These are phyloP conservation scores for Ceratina calcarata DNA, from an alignment of 1,140 invertebrate species.

Conservation along the genomic window DNA sequence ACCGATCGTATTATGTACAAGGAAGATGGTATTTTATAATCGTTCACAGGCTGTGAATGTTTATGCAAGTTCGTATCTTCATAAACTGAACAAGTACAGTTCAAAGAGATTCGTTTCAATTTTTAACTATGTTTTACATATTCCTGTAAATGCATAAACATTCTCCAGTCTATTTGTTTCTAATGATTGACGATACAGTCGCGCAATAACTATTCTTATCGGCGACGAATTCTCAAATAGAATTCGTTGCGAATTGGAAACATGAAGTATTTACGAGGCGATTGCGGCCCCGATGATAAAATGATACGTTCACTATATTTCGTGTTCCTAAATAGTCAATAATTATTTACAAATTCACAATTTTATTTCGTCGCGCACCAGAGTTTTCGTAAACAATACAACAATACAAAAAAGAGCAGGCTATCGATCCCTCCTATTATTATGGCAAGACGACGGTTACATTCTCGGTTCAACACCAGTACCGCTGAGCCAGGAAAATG, in stretches of 20 bases:
- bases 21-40: slow-evolving; percentile 30
- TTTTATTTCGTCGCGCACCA: background rate
- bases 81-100: too few species aligned
- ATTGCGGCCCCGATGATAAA: background rate
- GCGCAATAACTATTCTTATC: slow-evolving; percentile 20
- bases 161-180: slow-evolving; percentile 14
- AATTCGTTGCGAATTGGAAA: background rate
- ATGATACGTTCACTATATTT: background rate
- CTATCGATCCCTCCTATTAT: background rate
- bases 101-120: too few species aligned
- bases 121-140: too few species aligned
- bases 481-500: background rate
- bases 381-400: background rate
- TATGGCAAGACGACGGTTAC: slow-evolving; percentile 42
- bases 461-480: background rate
- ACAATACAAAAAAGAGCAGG: too few species aligned
- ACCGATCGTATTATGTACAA: slow-evolving; percentile 53
- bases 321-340: background rate
- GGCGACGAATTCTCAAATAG: slow-evolving; percentile 9
- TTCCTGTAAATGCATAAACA: too few species aligned
- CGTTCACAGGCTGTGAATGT: too few species aligned
- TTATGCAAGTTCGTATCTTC: too few species aligned
- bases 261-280: background rate
- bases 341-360: slow-evolving; percentile 48
- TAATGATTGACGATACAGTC: slow-evolving; percentile 34